Evolutionary conservation across 2,888 invertebrate species (phyloP), one percentile per base, ranked within the genome.

Genomic region (Apamea epomidion): DNA sequence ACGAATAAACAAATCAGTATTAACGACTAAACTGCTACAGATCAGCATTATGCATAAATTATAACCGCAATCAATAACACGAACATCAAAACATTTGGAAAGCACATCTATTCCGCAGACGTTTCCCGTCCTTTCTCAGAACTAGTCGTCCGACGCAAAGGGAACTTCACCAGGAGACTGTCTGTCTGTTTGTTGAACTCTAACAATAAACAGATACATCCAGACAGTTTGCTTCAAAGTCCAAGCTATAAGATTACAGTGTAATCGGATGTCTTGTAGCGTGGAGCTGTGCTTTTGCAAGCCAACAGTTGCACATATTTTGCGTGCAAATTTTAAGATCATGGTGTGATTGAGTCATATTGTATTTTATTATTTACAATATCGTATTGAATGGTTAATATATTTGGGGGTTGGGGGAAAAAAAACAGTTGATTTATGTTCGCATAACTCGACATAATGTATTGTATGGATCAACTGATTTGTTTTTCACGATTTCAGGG

Each of bases 81-180:
- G 68, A 73, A 82, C 81, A 85, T 89, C 88, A 88, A 89, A 89
- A 89, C 74, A 89, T 89, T 89, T 78, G 37, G 85, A 89, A 78
- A 71, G 65, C 60, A 54, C 58, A 70, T 77, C 29, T 32, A 74
- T 65, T 21, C 42, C 29, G 68, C 72, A 60, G 70, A 73, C 69
- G 69, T 29, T 87, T 87, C 80, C 83, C 71, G 54, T 84, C 72
- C 58, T 25, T 88, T 87, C 89, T 76, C 42, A 12, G 88, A 86
- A 88, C 74, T 64, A 84, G 84, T 84, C 65, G 58, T 72, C 64
- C 68, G 60, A 71, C 25, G 82, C 84, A 84, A 84, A 87, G 78
- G 83, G 76, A 84, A 89, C 81, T 78, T 73, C 71, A 77, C 64
- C 81, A 71, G 74, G 78, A 82, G 78, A 42, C 84, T 82, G 76